Conservation (phyloP, 1,140 invertebrate species). For the Aphelenchoides besseyi region DNA sequence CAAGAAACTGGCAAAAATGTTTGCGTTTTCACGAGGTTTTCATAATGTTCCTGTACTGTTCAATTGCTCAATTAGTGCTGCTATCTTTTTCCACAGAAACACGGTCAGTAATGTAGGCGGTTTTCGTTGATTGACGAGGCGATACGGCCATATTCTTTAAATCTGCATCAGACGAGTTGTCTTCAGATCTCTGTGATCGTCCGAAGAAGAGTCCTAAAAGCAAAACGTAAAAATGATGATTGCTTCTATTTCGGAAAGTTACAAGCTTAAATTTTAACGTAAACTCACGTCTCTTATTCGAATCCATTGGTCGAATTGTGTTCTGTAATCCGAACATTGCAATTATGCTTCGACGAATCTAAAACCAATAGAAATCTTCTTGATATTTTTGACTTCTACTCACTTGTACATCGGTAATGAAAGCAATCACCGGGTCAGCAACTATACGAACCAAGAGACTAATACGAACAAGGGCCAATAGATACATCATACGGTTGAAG, state of each 20-base stretch:
- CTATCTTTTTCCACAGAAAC: not conserved
- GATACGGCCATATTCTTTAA: not conserved
- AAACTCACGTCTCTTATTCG: not conserved
- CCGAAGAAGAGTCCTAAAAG: constrained; percentile 12
- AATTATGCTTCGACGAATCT: constrained; percentile 31
- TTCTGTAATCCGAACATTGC: constrained; percentile 16
- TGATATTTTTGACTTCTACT: constrained; percentile 16
- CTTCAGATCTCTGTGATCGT: not conserved
- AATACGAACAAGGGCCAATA: constrained; percentile 29
- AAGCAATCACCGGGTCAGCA: constrained; percentile 34
- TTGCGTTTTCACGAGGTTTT: too few relatives aligned
- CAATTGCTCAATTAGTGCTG: not conserved
- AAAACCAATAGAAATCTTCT: constrained; percentile 22
- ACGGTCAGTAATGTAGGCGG: not conserved
- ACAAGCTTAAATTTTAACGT: too few relatives aligned
- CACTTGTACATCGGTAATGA: constrained; percentile 44
- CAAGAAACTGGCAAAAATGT: too few relatives aligned
- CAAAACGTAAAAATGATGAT: too few relatives aligned
- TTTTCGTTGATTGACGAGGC: not conserved
- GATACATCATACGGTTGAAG: constrained; percentile 31
- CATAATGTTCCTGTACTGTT: too few relatives aligned
- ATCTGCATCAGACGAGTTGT: constrained; percentile 17
- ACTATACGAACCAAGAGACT: constrained; percentile 32
- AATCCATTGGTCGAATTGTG: not conserved
- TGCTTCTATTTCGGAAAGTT: too few relatives aligned